A percentile compares a stretch with the other conserved stretches of the same genome.
These are phyloP conservation scores for Phymorhynchus buccinoides DNA, from an alignment of 1,140 invertebrate genomes.

Conservation along the genomic window DNA sequence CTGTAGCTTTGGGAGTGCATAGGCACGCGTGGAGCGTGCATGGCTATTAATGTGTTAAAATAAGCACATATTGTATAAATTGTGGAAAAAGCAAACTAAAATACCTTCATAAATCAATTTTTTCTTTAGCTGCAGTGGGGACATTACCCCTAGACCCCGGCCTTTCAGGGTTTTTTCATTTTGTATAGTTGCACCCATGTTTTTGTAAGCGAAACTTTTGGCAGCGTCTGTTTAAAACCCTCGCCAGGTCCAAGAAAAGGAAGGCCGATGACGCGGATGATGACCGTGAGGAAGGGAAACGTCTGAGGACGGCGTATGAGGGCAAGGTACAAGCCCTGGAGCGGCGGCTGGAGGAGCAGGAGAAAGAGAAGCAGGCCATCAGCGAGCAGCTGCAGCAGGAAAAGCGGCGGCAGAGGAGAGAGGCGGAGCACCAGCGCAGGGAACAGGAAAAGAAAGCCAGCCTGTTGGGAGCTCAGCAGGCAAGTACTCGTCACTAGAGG, in stretches of 20 bases:
- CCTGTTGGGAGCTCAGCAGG: slow-evolving; percentile 53
- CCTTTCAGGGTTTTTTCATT: no score
- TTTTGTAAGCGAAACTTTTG: no score
- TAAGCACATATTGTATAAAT: no score
- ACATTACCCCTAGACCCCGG: no score
- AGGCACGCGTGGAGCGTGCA: no score
- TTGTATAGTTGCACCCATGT: no score
- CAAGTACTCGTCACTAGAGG: slow-evolving; percentile 2
- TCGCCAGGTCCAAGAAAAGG: background rate
- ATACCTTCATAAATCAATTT: no score
- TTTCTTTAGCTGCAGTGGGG: no score
- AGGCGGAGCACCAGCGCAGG: slow-evolving; percentile 53
- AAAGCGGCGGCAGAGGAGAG: slow-evolving; percentile 54
- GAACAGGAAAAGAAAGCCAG: slow-evolving; percentile 49
- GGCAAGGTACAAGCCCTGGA: slow-evolving; percentile 47
- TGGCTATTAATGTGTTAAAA: no score
- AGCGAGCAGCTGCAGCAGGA: slow-evolving; percentile 57
- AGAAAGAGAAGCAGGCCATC: slow-evolving; percentile 46
- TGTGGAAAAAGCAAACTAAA: no score
- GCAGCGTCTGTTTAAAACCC: no score
- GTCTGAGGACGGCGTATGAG: background rate
- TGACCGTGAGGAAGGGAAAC: background rate
- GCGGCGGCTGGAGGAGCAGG: slow-evolving; percentile 77
- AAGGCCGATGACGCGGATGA: background rate
- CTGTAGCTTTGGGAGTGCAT: no score